Percentiles rank a stretch among this genome's conserved stretches.
phyloP scores from a whole-genome alignment of 2,888 invertebrate genomes.

The Uloborus plumipes region DNA sequence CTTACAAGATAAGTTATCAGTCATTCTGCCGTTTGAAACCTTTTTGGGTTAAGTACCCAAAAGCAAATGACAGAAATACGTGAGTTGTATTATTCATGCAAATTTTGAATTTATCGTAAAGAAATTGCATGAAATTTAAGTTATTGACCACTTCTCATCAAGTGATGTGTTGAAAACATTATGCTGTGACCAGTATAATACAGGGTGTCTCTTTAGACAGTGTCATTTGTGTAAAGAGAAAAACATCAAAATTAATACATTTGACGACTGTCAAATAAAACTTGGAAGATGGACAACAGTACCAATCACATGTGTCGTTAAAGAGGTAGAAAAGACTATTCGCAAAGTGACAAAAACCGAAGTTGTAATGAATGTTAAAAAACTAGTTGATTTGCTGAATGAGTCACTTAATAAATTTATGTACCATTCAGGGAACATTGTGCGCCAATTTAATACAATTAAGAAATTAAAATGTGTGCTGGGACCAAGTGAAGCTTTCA shows the following conservation, averaged over 20 bases:
- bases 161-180: not conserved
- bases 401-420: conserved; percentile 2
- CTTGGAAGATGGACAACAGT: conserved; percentile 2
- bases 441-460: conserved; percentile 2
- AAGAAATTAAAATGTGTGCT: not conserved
- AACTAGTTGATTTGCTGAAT: conserved; percentile 10
- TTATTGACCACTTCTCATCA: not conserved
- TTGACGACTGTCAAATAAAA: not conserved
- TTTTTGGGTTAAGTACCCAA: conserved; percentile 4
- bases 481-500: not conserved
- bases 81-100: conserved; percentile 4
- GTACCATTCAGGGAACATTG: not conserved
- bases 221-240: not conserved
- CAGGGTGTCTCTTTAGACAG: not conserved
- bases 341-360: not conserved
- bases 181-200: conserved; percentile 7
- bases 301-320: not conserved
- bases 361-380: no score
- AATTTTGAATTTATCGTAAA: not conserved
- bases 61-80: conserved; percentile 3
- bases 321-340: not conserved
- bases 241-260: not conserved
- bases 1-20: not conserved
- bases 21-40: not conserved
- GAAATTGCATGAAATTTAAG: not conserved